phyloP scores from a whole-genome alignment of 2,113 vertebrate genomes.

The Morone chrysops region DNA sequence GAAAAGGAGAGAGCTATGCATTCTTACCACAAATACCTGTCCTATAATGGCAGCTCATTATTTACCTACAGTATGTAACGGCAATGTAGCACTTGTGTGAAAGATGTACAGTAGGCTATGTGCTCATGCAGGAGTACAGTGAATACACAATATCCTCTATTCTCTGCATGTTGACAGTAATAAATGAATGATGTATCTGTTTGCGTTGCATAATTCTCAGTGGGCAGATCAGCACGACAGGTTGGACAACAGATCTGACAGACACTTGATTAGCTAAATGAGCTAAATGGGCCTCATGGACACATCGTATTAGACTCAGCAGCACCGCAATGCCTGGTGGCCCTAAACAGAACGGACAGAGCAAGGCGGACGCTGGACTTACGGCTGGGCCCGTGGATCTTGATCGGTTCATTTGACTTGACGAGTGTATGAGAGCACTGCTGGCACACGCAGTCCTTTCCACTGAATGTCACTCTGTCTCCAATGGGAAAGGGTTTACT shows the following conservation, averaged over 20 bases:
- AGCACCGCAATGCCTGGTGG: slow-evolving; percentile 13
- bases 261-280: slow-evolving; percentile 67
- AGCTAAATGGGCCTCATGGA: slow-evolving; percentile 51
- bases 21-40: background rate
- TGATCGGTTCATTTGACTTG: slow-evolving; percentile 93
- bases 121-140: background rate
- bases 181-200: slow-evolving; percentile 46
- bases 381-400: slow-evolving; percentile 98
- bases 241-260: slow-evolving; percentile 57
- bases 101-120: background rate
- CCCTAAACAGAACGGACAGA: slow-evolving; percentile 52
- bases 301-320: slow-evolving; percentile 40
- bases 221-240: slow-evolving; percentile 53
- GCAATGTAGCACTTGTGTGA: background rate
- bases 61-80: background rate
- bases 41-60: background rate
- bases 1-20: background rate
- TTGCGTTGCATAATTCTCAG: slow-evolving; percentile 46
- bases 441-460: slow-evolving; percentile 97
- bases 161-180: slow-evolving; percentile 24
- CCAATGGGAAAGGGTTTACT: slow-evolving; percentile 99
- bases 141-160: background rate
- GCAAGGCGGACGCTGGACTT: slow-evolving; percentile 72
- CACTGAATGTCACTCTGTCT: slow-evolving; percentile 98
- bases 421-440: slow-evolving; percentile 93